Conservation (phyloP, 2,797 vertebrate species). For the Lophius americanus region DNA sequence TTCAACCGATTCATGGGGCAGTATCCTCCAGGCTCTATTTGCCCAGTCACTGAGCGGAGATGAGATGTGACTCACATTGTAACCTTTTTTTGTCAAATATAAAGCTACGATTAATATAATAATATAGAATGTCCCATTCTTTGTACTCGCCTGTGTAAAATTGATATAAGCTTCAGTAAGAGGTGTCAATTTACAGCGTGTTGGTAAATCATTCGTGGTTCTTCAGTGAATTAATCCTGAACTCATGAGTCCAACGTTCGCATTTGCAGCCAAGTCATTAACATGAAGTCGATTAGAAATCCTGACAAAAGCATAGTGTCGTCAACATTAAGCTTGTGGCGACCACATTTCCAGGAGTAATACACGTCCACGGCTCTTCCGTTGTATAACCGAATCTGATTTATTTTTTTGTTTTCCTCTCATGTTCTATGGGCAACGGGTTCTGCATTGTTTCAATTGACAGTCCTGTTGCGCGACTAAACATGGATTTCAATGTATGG, state of each 20-base stretch:
- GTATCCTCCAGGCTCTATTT: slow-evolving; percentile 2
- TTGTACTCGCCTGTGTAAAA: neutral
- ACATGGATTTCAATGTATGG: neutral
- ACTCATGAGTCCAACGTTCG: neutral
- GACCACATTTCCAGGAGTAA: neutral
- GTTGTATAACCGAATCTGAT: neutral
- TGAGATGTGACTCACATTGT: slow-evolving; percentile 9
- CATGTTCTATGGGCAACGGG: neutral
- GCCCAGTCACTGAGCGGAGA: slow-evolving; percentile 12
- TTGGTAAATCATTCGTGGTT: slow-evolving; percentile 13
- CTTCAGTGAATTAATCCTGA: neutral
- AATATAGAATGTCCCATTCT: neutral
- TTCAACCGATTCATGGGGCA: slow-evolving; percentile 37
- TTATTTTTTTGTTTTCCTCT: neutral
- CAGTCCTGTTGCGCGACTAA: neutral
- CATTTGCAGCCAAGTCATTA: neutral
- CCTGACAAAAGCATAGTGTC: neutral
- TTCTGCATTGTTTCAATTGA: no score
- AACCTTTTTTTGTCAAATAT: neutral
- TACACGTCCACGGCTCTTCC: neutral
- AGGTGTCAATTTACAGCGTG: slow-evolving; percentile 1
- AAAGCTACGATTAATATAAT: neutral
- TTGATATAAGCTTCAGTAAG: neutral
- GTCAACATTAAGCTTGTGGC: neutral
- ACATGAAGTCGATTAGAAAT: neutral